These are phyloP conservation scores for Drosophila emarginata DNA, from an alignment of 2,888 invertebrate genomes.

Conservation along the genomic window DNA sequence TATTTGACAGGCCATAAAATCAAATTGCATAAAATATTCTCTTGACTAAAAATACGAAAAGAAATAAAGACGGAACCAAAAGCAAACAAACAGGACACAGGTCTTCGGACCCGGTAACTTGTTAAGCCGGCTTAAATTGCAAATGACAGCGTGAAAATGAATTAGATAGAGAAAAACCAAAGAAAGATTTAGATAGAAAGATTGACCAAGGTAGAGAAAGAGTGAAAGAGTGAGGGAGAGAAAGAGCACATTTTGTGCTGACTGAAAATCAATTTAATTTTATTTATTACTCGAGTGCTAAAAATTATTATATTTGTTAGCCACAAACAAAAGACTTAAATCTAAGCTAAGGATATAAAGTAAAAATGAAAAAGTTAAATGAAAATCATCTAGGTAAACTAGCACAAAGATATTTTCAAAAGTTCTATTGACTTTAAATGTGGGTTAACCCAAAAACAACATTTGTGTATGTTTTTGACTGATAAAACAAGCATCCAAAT, in stretches of 20 bases:
- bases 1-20: slow-evolving; percentile 23
- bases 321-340: slow-evolving; percentile 3
- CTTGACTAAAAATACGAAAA: background rate
- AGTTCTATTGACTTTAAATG: background rate
- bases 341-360: background rate
- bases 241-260: background rate
- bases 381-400: background rate
- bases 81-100: background rate
- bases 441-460: background rate
- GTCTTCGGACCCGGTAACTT: background rate
- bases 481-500: too few relatives aligned
- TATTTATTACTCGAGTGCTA: slow-evolving; percentile 26
- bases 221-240: background rate
- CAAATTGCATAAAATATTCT: slow-evolving; percentile 15
- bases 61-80: background rate
- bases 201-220: background rate
- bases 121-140: slow-evolving; percentile 36
- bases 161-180: slow-evolving; percentile 4
- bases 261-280: slow-evolving; percentile 44
- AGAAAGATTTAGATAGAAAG: background rate
- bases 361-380: background rate
- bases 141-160: slow-evolving; percentile 22
- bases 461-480: too few relatives aligned
- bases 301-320: slow-evolving; percentile 6
- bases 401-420: background rate